These are phyloP conservation scores for Tympanoctomys barrerae DNA, from an alignment of 2,797 vertebrate species.

Conservation along the genomic window DNA sequence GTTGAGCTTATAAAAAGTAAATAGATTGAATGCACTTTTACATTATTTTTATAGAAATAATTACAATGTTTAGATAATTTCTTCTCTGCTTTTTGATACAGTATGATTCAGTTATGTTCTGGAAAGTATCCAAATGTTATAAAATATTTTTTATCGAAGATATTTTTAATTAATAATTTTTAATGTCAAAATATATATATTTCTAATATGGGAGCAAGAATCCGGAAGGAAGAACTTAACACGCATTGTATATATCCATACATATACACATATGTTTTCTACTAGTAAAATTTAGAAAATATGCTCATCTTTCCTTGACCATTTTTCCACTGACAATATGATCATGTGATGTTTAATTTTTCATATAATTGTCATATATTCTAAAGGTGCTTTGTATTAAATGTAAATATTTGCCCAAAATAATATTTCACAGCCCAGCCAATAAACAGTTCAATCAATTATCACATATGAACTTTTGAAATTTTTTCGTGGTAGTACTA, in stretches of 20 bases:
- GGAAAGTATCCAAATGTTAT: conserved; percentile 22
- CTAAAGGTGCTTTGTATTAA: conserved; percentile 1
- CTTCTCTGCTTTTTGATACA: conserved; percentile 45
- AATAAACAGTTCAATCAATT: conserved; percentile 6
- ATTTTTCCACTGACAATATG: conserved; percentile 51
- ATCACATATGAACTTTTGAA: background rate
- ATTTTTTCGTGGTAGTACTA: background rate
- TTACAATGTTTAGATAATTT: conserved; percentile 56
- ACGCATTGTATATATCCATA: background rate
- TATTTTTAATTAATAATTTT: conserved; percentile 53
- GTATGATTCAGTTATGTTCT: background rate
- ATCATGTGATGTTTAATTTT: conserved; percentile 58
- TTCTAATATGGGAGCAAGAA: conserved; percentile 48
- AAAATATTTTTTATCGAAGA: conserved; percentile 59
- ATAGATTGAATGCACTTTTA: conserved; percentile 46
- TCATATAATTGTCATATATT: conserved; percentile 42
- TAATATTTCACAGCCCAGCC: conserved; percentile 23
- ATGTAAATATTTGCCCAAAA: conserved; percentile 59
- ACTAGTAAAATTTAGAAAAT: conserved; percentile 64
- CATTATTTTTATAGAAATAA: conserved; percentile 19
- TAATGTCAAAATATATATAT: background rate
- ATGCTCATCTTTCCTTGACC: conserved; percentile 58
- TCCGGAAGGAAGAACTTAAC: conserved; percentile 8
- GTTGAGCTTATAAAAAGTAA: conserved; percentile 39
- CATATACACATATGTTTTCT: conserved; percentile 8